Conservation (phyloP, 2,797 vertebrate species). For the Squalus acanthias region DNA sequence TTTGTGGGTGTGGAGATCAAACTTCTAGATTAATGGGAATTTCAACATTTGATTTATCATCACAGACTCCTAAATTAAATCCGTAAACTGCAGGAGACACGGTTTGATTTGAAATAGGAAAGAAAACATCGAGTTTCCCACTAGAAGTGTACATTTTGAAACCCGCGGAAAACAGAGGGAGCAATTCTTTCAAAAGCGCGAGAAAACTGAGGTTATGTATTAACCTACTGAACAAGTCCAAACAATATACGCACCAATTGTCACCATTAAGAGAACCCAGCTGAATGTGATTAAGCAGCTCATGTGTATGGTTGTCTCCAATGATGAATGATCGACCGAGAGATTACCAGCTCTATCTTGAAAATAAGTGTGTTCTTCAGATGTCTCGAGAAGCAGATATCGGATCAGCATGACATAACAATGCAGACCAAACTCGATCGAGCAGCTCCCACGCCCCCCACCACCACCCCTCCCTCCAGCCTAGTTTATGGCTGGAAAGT, state of each 20-base stretch:
- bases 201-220: neutral
- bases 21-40: neutral
- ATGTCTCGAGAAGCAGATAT: neutral
- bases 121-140: neutral
- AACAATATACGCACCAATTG: neutral
- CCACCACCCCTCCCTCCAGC: too few species aligned
- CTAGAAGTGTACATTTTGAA: neutral
- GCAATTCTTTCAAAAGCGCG: neutral
- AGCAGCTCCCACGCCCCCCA: neutral
- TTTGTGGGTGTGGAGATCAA: neutral
- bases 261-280: neutral
- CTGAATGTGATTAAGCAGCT: neutral
- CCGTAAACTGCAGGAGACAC: neutral
- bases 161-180: neutral
- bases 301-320: neutral
- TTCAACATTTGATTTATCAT: neutral
- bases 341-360: neutral
- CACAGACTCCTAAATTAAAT: neutral
- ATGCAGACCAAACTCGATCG: neutral
- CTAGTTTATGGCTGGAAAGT: too few species aligned
- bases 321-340: neutral
- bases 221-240: neutral
- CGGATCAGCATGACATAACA: neutral
- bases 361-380: neutral
- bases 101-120: neutral